Evolutionary conservation across 2,113 vertebrate genomes (phyloP).

Genomic region (Felis catus): F.catus_Fca126_mat1.0 CM031414.1:135649001-135649500

Average conservation of each 20-base stretch:
- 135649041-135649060: not conserved
- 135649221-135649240: not conserved
- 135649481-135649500: no score
- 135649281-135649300: not conserved
- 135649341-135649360: no score
- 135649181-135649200: not conserved
- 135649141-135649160: not conserved
- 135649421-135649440: not conserved
- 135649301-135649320: not conserved
- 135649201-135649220: not conserved
- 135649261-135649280: fast-evolving
- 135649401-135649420: fast-evolving
- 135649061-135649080: fast-evolving
- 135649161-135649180: not conserved
- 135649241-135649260: not conserved
- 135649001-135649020: not conserved
- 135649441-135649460: fast-evolving
- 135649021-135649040: not conserved
- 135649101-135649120: not conserved
- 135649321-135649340: not conserved
- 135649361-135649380: not conserved
- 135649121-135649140: not conserved
- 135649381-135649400: fast-evolving
- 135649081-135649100: fast-evolving
- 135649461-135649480: fast-evolving